These are phyloP conservation scores for Jacana jacana DNA, from an alignment of 2,113 vertebrate genomes.

Conservation along the genomic window DNA sequence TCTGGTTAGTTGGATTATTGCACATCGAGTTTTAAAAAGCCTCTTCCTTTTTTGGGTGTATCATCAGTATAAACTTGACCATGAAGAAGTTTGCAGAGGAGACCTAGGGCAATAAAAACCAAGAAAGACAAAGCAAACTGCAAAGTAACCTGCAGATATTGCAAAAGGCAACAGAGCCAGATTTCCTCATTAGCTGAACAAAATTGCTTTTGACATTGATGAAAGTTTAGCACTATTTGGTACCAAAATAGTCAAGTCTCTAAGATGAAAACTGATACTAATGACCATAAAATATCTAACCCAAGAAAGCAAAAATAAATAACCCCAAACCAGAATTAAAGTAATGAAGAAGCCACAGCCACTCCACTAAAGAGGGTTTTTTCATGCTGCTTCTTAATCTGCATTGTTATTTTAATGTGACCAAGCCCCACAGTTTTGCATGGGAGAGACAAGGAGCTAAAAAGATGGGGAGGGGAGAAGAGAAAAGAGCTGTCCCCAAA, in stretches of 20 bases:
- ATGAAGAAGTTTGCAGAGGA: slow-evolving; percentile 2
- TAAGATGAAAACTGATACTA: neutral
- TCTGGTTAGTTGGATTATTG: neutral
- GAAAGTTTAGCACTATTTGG: neutral
- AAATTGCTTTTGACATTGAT: neutral
- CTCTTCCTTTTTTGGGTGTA: neutral
- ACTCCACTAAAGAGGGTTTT: neutral
- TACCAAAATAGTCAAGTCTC: neutral
- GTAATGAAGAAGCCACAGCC: neutral
- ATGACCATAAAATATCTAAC: neutral
- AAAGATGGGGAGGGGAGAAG: neutral
- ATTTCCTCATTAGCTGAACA: neutral
- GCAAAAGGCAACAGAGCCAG: neutral
- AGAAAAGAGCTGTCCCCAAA: neutral
- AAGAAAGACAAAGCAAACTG: neutral
- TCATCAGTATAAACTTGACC: neutral
- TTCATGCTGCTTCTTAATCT: neutral
- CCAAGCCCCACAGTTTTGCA: neutral
- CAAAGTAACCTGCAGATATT: neutral
- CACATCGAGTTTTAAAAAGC: neutral
- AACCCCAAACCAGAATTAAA: neutral
- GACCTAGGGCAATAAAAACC: neutral
- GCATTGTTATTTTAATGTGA: neutral
- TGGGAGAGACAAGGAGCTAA: neutral
- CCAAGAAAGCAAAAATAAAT: slow-evolving; percentile 3